phyloP scores from a whole-genome alignment of 2,113 vertebrate genomes.

The Pholis gunnellus region DNA sequence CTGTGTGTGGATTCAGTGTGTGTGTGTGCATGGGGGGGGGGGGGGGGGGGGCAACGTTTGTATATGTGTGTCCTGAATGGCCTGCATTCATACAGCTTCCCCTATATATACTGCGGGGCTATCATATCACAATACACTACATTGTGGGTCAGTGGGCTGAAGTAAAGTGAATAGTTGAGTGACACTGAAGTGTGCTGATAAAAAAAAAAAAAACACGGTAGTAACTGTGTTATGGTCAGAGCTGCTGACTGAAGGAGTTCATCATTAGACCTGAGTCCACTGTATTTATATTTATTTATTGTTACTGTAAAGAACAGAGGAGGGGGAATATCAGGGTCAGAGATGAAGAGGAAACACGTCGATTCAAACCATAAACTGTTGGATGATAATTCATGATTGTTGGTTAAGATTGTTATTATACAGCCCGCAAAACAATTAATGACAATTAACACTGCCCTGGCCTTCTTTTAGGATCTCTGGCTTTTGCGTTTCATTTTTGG shows the following conservation, averaged over 20 bases:
- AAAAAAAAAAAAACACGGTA: constrained; percentile 7
- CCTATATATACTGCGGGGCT: constrained; percentile 26
- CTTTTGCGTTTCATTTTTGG: not conserved
- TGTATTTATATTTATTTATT: not conserved
- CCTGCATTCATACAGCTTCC: constrained; percentile 39
- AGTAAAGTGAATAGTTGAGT: constrained; percentile 36
- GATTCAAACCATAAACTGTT: not conserved
- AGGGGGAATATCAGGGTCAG: no score
- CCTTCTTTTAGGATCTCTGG: not conserved
- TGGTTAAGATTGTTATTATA: not conserved
- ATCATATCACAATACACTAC: constrained; percentile 65
- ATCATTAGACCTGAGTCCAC: not conserved
- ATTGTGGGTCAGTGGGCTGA: constrained; percentile 66
- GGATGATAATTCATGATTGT: not conserved
- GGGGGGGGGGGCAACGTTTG: constrained; percentile 1
- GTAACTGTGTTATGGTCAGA: constrained; percentile 26
- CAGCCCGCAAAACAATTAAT: not conserved
- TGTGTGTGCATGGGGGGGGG: not conserved
- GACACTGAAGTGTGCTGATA: constrained; percentile 6
- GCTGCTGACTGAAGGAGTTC: not conserved
- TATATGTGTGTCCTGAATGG: constrained; percentile 43
- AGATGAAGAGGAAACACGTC: not conserved
- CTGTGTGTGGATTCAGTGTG: constrained; percentile 24
- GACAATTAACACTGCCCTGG: not conserved
- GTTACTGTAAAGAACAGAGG: not conserved